A percentile compares a stretch with the other conserved stretches of the same genome.
Conservation (phyloP, 2,888 invertebrate species). For the Ormia ochracea region DNA sequence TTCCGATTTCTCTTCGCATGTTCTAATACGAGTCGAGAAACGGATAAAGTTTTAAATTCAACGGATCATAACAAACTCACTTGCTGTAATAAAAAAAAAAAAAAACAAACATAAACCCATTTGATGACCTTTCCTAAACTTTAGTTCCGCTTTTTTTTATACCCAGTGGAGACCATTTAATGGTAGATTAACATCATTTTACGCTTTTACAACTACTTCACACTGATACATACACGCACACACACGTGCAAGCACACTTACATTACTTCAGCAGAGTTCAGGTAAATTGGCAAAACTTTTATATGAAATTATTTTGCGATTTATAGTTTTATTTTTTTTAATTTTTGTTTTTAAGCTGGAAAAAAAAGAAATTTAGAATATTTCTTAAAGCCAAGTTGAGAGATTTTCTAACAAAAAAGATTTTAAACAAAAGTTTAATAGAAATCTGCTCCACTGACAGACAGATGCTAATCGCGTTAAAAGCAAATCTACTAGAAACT, state of each 20-base stretch:
- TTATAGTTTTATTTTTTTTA: neutral
- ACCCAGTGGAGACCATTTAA: constrained; percentile 71
- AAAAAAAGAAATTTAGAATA: no score
- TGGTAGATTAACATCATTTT: constrained; percentile 67
- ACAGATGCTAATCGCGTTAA: no score
- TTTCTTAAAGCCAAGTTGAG: no score
- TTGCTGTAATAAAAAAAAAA: neutral
- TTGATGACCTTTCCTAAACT: constrained; percentile 40
- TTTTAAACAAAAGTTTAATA: no score
- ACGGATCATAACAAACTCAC: neutral
- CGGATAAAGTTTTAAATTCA: neutral
- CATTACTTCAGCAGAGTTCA: neutral
- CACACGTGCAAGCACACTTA: neutral
- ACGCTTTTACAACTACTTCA: constrained; percentile 19
- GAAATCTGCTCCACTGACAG: no score
- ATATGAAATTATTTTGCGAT: neutral
- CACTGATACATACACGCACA: neutral
- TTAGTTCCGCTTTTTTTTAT: constrained; percentile 50
- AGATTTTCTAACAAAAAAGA: no score
- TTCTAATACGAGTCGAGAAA: neutral
- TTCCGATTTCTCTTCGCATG: no score
- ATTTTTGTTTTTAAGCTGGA: no score
- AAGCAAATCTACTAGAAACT: no score
- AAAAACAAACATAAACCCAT: neutral
- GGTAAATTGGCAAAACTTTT: neutral